phyloP scores from a whole-genome alignment of 2,888 invertebrate genomes.

The Emmelina monodactyla region DNA sequence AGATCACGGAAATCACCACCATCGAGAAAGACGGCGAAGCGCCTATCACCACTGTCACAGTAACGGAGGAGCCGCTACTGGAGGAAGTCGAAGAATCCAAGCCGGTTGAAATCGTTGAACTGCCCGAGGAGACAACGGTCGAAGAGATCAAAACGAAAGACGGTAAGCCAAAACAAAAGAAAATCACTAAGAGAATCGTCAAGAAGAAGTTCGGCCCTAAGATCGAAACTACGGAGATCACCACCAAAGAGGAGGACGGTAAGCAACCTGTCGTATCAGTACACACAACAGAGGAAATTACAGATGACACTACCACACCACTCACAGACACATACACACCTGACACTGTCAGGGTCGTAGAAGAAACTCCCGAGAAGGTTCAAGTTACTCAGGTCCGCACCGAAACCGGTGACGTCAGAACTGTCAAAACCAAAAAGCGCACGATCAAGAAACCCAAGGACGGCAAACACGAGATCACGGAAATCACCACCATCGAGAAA shows the following conservation, averaged over 20 bases:
- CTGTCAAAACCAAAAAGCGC: slow-evolving; percentile 17
- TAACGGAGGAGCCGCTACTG: background rate
- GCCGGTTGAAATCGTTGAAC: background rate
- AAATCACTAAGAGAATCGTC: background rate
- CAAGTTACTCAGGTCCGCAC: slow-evolving; percentile 27
- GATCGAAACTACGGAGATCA: background rate
- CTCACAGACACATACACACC: slow-evolving; percentile 2
- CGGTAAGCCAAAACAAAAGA: background rate
- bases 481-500: slow-evolving; percentile 13
- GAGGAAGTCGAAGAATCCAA: background rate
- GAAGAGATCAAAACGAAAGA: background rate
- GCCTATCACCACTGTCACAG: background rate
- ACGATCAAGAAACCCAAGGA: too few relatives aligned
- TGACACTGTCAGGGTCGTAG: slow-evolving; percentile 12
- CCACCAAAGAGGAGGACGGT: background rate
- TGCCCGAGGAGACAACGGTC: background rate
- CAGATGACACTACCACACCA: background rate
- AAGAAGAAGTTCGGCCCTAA: background rate
- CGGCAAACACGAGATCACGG: slow-evolving; percentile 22
- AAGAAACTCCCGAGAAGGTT: slow-evolving; percentile 33
- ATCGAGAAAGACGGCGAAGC: background rate
- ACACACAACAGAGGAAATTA: background rate
- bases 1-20: background rate
- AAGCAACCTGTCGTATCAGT: background rate
- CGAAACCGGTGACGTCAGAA: slow-evolving; percentile 19